Evolutionary conservation across 1,140 invertebrate species (phyloP).

Genomic region (Latrodectus geometricus): DNA sequence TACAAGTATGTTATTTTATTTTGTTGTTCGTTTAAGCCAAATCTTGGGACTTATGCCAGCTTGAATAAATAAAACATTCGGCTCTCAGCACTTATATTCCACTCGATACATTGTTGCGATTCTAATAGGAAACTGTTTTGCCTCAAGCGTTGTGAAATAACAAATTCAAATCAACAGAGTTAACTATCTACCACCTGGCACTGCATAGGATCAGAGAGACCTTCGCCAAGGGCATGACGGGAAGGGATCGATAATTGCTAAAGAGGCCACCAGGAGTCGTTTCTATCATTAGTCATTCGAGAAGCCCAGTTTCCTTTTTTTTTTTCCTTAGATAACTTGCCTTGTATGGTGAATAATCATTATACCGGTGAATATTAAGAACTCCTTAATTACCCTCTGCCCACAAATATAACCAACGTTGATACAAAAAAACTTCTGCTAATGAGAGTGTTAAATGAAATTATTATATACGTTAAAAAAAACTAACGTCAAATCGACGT

Average conservation of each 20-base stretch:
- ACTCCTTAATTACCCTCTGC: neutral
- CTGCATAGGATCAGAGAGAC: neutral
- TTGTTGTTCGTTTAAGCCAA: too few relatives aligned
- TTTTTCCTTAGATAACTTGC: neutral
- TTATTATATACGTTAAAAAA: too few relatives aligned
- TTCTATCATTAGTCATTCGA: conserved; percentile 8
- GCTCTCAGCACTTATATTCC: too few relatives aligned
- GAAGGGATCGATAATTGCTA: conserved; percentile 6
- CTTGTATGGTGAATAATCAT: neutral
- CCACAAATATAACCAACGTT: neutral
- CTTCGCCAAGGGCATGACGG: neutral
- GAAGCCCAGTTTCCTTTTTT: neutral
- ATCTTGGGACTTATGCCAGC: too few relatives aligned
- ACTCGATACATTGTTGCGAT: too few relatives aligned
- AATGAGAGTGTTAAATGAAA: neutral
- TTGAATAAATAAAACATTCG: too few relatives aligned
- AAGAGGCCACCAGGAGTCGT: conserved; percentile 13
- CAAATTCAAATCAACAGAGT: neutral
- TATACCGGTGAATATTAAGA: neutral
- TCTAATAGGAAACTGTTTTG: too few relatives aligned
- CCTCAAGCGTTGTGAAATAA: neutral
- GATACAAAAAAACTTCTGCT: neutral
- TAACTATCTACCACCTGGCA: neutral
- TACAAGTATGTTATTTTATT: too few relatives aligned
- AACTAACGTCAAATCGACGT: too few relatives aligned